A percentile compares a stretch with the other conserved stretches of the same genome.
These are phyloP conservation scores for Drosophila borborema DNA, from an alignment of 2,888 invertebrate species.

Conservation along the genomic window DNA sequence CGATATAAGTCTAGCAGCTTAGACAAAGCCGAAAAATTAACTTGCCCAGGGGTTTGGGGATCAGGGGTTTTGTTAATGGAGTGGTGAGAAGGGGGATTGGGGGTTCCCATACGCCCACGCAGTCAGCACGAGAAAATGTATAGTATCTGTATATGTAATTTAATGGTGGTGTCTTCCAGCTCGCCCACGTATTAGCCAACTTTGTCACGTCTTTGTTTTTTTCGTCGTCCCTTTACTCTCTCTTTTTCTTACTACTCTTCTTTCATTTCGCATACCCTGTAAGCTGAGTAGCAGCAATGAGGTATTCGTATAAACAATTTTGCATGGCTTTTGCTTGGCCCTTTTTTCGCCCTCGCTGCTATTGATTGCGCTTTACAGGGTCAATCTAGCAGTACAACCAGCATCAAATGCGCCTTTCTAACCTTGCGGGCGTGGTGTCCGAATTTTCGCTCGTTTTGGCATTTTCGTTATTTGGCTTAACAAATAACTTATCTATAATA, in stretches of 20 bases:
- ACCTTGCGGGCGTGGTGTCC: constrained; percentile 56
- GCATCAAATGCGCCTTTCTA: background rate
- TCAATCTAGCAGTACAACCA: constrained; percentile 9
- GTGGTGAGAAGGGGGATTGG: background rate
- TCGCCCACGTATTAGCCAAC: constrained; percentile 72
- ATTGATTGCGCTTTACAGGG: constrained; percentile 1
- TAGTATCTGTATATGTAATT: too few species aligned
- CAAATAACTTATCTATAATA: too few species aligned
- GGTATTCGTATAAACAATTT: background rate
- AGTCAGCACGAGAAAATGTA: constrained; percentile 1
- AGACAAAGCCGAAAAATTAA: constrained; percentile 38
- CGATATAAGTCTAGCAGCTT: constrained; percentile 41
- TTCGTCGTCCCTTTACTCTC: constrained; percentile 11
- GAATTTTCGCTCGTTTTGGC: constrained; percentile 54
- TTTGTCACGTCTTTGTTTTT: constrained; percentile 47
- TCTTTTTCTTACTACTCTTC: too few species aligned
- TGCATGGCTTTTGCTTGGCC: background rate
- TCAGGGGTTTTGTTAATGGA: constrained; percentile 10
- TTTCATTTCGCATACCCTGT: constrained; percentile 27
- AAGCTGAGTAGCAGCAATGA: fast-evolving
- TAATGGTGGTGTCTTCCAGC: too few species aligned
- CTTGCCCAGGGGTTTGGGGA: constrained; percentile 3
- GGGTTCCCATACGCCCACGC: constrained; percentile 11
- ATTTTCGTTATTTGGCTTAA: constrained; percentile 51
- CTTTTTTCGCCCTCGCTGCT: background rate